Conservation (phyloP, 2,797 vertebrate genomes). For the Heteromormyrus szaboi region DNA sequence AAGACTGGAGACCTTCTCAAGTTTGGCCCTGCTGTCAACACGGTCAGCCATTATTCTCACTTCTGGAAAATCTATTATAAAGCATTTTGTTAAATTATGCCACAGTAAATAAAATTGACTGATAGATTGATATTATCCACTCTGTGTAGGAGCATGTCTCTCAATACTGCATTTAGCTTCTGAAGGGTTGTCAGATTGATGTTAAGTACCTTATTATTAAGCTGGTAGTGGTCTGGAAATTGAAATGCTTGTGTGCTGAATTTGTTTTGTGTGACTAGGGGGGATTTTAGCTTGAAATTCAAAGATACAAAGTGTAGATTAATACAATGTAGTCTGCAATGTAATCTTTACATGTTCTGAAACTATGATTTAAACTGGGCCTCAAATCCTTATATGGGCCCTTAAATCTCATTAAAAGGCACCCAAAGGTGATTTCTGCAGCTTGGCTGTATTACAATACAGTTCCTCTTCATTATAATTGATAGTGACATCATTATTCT, state of each 20-base stretch:
- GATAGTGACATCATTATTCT: not conserved
- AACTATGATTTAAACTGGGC: not conserved
- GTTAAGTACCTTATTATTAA: not conserved
- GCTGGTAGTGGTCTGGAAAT: not conserved
- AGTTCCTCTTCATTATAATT: not conserved
- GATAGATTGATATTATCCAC: slow-evolving; percentile 5
- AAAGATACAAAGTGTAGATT: not conserved
- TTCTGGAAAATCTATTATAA: not conserved
- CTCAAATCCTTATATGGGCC: not conserved
- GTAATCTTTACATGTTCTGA: not conserved
- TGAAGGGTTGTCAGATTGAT: not conserved
- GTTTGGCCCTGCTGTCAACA: not conserved
- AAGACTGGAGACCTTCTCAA: not conserved
- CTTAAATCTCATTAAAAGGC: not conserved
- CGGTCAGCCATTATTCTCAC: not conserved
- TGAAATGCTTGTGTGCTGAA: not conserved
- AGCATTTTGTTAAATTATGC: not conserved
- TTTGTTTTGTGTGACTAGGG: not conserved
- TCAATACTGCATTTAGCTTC: not conserved
- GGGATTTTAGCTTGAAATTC: not conserved
- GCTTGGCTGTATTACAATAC: not conserved
- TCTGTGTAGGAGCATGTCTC: slow-evolving; percentile 2
- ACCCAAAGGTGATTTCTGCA: not conserved
- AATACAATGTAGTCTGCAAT: not conserved
- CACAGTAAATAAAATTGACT: not conserved